Percentiles rank a stretch among this genome's conserved stretches.
These are phyloP conservation scores for Delphinus delphis DNA, from an alignment of 2,113 vertebrate genomes.

Conservation along the genomic window DNA sequence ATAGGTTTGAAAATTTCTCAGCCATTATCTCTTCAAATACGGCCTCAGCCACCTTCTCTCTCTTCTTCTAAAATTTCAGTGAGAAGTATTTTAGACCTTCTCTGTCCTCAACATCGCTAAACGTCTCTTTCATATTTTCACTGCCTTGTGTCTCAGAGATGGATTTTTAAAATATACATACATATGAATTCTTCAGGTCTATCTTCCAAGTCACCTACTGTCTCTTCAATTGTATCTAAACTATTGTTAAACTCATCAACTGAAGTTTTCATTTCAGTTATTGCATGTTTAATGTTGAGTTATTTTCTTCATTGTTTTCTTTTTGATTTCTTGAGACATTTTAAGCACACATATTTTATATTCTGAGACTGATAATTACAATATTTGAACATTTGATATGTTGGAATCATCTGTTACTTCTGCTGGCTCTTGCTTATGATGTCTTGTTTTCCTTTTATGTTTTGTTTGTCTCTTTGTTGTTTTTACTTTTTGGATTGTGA, in stretches of 20 bases:
- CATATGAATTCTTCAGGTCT: neutral
- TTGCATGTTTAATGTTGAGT: neutral
- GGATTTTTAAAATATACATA: neutral
- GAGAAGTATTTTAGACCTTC: neutral
- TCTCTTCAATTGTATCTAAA: neutral
- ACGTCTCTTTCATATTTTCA: neutral
- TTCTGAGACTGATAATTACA: neutral
- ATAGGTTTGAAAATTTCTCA: neutral
- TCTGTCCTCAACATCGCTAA: neutral
- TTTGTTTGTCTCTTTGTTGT: neutral
- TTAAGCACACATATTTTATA: neutral
- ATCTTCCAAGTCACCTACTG: neutral
- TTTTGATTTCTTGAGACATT: neutral
- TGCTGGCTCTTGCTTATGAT: neutral
- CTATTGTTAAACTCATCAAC: neutral
- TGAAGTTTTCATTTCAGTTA: neutral
- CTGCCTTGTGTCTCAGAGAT: neutral
- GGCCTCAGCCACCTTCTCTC: neutral
- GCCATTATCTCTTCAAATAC: neutral
- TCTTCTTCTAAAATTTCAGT: neutral
- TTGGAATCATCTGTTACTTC: neutral
- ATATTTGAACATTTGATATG: neutral
- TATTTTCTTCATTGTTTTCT: neutral
- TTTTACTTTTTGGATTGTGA: neutral
- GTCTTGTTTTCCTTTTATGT: neutral